phyloP scores from a whole-genome alignment of 2,797 vertebrate genomes.

The Macroramphosus scolopax region DNA sequence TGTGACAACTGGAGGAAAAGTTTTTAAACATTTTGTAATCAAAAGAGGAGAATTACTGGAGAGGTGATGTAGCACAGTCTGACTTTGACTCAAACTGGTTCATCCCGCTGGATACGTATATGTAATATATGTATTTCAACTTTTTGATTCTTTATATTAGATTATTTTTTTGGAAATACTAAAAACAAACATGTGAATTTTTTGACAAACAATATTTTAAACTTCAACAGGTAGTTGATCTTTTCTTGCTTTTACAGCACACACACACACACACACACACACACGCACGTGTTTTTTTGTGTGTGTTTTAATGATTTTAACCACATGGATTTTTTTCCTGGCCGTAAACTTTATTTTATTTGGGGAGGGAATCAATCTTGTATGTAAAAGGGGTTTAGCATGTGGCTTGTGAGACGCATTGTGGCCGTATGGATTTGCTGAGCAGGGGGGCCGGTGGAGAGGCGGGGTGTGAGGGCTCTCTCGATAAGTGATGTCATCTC shows the following conservation, averaged over 20 bases:
- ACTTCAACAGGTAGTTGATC: slow-evolving; percentile 43
- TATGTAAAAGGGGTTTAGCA: slow-evolving; percentile 64
- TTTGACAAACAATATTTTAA: slow-evolving; percentile 51
- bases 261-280: no score
- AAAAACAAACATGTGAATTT: slow-evolving; percentile 51
- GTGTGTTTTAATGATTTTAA: slow-evolving; percentile 46
- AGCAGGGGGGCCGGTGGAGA: slow-evolving; percentile 72
- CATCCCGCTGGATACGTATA: slow-evolving; percentile 64
- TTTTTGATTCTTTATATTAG: slow-evolving; percentile 67
- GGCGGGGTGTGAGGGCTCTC: slow-evolving; percentile 77
- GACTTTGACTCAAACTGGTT: no score
- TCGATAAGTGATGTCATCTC: slow-evolving; percentile 87
- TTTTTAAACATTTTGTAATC: slow-evolving; percentile 50
- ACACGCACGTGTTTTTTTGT: no score
- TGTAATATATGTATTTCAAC: slow-evolving; percentile 61
- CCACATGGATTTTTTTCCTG: slow-evolving; percentile 29
- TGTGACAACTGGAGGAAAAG: slow-evolving; percentile 51
- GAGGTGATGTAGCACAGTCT: slow-evolving; percentile 72
- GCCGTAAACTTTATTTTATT: slow-evolving; percentile 42
- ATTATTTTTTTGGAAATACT: slow-evolving; percentile 58
- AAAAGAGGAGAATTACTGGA: slow-evolving; percentile 52
- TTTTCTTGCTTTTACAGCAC: slow-evolving; percentile 42
- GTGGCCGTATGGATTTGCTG: slow-evolving; percentile 79
- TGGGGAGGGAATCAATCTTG: slow-evolving; percentile 29
- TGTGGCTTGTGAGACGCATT: slow-evolving; percentile 80